Evolutionary conservation across 2,888 invertebrate species (phyloP).

Genomic region (Cosmia pyralina): DNA sequence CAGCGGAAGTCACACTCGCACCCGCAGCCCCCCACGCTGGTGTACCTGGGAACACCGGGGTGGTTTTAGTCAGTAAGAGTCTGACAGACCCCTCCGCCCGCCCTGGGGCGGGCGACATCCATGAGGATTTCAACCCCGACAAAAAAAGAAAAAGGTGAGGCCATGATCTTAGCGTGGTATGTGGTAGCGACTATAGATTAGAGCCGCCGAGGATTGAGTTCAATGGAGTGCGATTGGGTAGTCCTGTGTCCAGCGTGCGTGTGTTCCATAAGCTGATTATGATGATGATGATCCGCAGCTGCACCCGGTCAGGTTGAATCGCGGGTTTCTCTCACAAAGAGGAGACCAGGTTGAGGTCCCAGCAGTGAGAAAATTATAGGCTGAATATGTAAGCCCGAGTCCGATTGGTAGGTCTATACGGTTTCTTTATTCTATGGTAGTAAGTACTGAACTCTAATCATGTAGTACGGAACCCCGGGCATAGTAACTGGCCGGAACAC

Average conservation of each 20-base stretch:
- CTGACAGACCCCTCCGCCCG: too few species aligned
- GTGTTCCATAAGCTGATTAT: too few species aligned
- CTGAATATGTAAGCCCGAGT: neutral
- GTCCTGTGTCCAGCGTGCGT: too few species aligned
- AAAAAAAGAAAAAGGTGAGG: too few species aligned
- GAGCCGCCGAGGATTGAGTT: neutral
- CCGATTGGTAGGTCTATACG: neutral
- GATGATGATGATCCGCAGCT: neutral
- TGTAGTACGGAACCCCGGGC: constrained; percentile 64
- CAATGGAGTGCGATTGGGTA: neutral
- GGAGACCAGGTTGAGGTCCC: neutral
- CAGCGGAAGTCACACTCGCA: too few species aligned
- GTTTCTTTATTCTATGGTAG: constrained; percentile 30
- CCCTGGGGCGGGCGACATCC: too few species aligned
- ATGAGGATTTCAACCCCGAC: too few species aligned
- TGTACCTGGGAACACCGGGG: too few species aligned
- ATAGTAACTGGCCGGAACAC: constrained; percentile 71
- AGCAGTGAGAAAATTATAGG: neutral
- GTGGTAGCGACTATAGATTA: neutral
- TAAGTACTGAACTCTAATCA: constrained; percentile 64
- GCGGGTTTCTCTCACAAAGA: neutral
- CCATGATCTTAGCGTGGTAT: neutral
- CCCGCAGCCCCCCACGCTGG: too few species aligned
- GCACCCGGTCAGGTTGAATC: neutral
- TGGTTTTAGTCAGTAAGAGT: too few species aligned